Percentiles rank a stretch among this genome's conserved stretches.
Evolutionary conservation across 2,888 invertebrate genomes (phyloP).

Genomic region (Rhodophaea formosa): DNA sequence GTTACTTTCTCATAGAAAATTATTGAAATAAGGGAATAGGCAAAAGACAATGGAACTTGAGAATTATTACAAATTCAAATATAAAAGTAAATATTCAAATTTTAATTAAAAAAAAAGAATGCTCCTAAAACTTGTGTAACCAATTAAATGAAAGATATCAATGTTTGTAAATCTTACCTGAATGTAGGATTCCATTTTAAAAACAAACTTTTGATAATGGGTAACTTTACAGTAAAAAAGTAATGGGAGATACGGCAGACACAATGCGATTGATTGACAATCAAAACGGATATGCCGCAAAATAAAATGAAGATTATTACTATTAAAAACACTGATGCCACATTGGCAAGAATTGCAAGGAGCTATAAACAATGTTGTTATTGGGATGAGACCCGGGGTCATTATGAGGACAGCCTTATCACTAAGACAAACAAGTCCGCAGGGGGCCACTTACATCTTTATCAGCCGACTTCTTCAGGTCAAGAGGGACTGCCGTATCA

Average conservation of each 20-base stretch:
- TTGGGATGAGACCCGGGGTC: conserved; percentile 29
- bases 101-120: too few species aligned
- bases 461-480: conserved; percentile 63
- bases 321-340: conserved; percentile 43
- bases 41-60: too few species aligned
- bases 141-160: neutral
- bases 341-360: conserved; percentile 39
- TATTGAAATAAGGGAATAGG: too few species aligned
- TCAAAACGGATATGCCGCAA: neutral
- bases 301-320: conserved; percentile 3
- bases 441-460: conserved; percentile 76
- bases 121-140: too few species aligned
- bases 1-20: too few species aligned
- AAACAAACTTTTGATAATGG: conserved; percentile 18
- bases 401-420: conserved; percentile 48
- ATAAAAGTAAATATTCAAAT: too few species aligned
- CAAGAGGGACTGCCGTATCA: conserved; percentile 68
- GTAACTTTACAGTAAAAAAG: neutral
- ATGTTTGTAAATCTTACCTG: conserved; percentile 26
- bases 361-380: conserved; percentile 36
- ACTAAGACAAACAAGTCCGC: conserved; percentile 68
- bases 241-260: neutral
- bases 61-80: too few species aligned
- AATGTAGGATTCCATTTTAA: conserved; percentile 30
- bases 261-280: neutral